A percentile compares a stretch with the other conserved stretches of the same genome.
Evolutionary conservation across 2,113 vertebrate species (phyloP).

Genomic region (Aplodontia rufa): DNA sequence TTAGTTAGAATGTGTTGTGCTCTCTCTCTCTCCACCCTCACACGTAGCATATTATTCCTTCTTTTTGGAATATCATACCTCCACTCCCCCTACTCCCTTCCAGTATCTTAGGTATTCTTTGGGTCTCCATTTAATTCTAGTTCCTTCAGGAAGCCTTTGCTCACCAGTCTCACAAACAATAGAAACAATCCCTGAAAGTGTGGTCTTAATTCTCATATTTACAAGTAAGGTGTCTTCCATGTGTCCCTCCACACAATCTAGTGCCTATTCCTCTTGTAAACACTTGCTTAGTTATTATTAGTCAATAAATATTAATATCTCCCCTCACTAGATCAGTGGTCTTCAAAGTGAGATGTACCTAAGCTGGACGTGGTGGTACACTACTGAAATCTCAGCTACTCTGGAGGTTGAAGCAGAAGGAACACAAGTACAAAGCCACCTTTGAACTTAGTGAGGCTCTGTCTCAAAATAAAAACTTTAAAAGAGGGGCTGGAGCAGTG

Average conservation of each 20-base stretch:
- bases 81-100: not conserved
- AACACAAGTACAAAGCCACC: no score
- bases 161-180: not conserved
- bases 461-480: no score
- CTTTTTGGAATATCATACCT: not conserved
- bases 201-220: not conserved
- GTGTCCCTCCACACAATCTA: not conserved
- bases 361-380: not conserved
- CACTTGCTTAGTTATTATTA: not conserved
- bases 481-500: no score
- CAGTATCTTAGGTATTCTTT: constrained; percentile 5
- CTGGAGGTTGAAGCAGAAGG: no score
- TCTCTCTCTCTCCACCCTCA: not conserved
- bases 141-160: not conserved
- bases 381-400: no score
- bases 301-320: not conserved
- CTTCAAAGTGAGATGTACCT: not conserved
- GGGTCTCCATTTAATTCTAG: not conserved
- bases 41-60: not conserved
- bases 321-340: not conserved
- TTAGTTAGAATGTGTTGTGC: not conserved
- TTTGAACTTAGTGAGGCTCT: no score
- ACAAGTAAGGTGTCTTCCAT: not conserved
- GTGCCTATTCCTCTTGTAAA: not conserved
- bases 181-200: no score